Evolutionary conservation across 2,888 invertebrate genomes (phyloP).

Genomic region (Carcina quercana): DNA sequence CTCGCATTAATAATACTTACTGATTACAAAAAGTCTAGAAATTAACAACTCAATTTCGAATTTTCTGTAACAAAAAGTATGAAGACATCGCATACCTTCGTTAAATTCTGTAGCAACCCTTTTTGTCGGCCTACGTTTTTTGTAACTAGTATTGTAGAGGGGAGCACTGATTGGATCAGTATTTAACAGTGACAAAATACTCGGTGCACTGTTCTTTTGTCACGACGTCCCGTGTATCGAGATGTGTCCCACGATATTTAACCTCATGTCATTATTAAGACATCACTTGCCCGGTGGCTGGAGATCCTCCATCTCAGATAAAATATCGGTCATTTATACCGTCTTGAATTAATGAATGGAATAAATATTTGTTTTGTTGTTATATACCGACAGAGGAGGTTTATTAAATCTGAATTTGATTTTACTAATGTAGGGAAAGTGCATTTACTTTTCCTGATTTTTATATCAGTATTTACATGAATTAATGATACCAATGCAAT

Average conservation of each 20-base stretch:
- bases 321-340: constrained; percentile 56
- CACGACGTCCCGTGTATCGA: constrained; percentile 45
- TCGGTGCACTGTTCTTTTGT: constrained; percentile 58
- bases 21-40: constrained; percentile 42
- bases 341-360: constrained; percentile 38
- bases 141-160: constrained; percentile 35
- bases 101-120: constrained; percentile 56
- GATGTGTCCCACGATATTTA: constrained; percentile 66
- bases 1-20: constrained; percentile 43
- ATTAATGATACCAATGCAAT: too few relatives aligned
- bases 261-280: constrained; percentile 70
- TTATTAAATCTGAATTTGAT: too few relatives aligned
- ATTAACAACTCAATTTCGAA: constrained; percentile 53
- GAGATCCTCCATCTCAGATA: constrained; percentile 51
- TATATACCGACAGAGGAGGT: too few relatives aligned
- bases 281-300: constrained; percentile 71
- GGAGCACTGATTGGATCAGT: constrained; percentile 58
- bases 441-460: too few relatives aligned
- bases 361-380: constrained; percentile 16
- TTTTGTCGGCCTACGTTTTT: constrained; percentile 42
- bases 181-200: constrained; percentile 73
- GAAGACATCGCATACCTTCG: constrained; percentile 45
- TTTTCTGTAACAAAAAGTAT: constrained; percentile 15
- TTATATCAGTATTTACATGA: too few relatives aligned
- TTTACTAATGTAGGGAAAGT: too few relatives aligned